A percentile compares a stretch with the other conserved stretches of the same genome.
Evolutionary conservation across 2,888 invertebrate genomes (phyloP).

Genomic region (Sturmia bella): DNA sequence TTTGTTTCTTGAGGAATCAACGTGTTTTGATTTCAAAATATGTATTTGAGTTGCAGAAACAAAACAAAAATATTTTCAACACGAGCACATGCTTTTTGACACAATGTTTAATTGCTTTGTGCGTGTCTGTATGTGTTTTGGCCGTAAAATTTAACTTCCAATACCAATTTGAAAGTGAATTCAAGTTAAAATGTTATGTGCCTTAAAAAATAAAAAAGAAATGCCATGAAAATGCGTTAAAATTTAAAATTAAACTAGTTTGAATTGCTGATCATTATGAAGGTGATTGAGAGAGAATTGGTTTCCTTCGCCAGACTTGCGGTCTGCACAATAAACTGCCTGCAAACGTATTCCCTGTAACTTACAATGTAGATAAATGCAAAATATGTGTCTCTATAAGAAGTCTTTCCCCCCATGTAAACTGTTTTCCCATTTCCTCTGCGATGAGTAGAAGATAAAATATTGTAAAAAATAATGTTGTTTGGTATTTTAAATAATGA

Average conservation of each 20-base stretch:
- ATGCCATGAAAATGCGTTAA: slow-evolving; percentile 42
- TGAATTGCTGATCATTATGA: slow-evolving; percentile 23
- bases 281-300: too few species aligned
- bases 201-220: slow-evolving; percentile 16
- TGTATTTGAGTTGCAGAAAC: neutral
- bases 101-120: slow-evolving; percentile 16
- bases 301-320: too few species aligned
- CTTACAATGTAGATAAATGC: too few species aligned
- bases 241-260: slow-evolving; percentile 10
- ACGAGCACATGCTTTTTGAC: slow-evolving; percentile 44
- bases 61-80: slow-evolving; percentile 1
- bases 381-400: too few species aligned
- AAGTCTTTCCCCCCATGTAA: too few species aligned
- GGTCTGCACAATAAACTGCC: too few species aligned
- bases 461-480: too few species aligned
- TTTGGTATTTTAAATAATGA: too few species aligned
- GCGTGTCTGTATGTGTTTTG: slow-evolving; percentile 7
- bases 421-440: too few species aligned
- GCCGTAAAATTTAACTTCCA: slow-evolving; percentile 3
- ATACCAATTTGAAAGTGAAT: slow-evolving; percentile 1
- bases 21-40: slow-evolving; percentile 58
- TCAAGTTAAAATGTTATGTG: slow-evolving; percentile 36
- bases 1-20: slow-evolving; percentile 27
- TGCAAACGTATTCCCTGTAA: too few species aligned
- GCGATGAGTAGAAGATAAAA: too few species aligned